A percentile compares a stretch with the other conserved stretches of the same genome.
Evolutionary conservation across 2,113 vertebrate species (phyloP).

Genomic region (Trichomycterus rosablanca): DNA sequence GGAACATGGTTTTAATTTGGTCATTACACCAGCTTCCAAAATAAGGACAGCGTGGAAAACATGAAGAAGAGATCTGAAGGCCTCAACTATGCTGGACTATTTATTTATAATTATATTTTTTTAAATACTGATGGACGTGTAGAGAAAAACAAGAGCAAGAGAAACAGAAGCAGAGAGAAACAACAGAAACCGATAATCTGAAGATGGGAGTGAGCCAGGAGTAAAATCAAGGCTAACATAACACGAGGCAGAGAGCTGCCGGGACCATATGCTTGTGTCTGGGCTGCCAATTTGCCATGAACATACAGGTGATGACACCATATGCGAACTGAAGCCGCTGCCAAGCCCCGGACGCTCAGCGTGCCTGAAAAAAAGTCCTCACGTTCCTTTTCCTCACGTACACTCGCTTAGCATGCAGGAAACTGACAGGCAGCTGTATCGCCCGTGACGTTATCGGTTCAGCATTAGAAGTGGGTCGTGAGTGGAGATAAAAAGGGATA

Average conservation of each 20-base stretch:
- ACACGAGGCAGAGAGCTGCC: conserved; percentile 41
- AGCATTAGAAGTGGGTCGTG: background rate
- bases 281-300: conserved; percentile 58
- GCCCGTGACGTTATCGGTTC: conserved; percentile 10
- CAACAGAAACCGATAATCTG: conserved; percentile 4
- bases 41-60: no score
- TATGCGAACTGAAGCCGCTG: conserved; percentile 59
- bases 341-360: conserved; percentile 43
- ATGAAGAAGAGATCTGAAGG: no score
- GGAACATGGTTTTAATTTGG: no score
- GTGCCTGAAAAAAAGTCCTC: conserved; percentile 29
- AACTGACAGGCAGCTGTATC: background rate
- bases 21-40: no score
- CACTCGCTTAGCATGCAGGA: background rate
- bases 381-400: conserved; percentile 16
- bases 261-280: conserved; percentile 58
- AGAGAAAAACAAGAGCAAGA: conserved; percentile 19
- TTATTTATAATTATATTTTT: no score
- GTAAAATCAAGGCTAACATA: conserved; percentile 42
- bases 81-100: no score
- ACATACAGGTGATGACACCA: conserved; percentile 68
- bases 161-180: background rate
- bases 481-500: background rate
- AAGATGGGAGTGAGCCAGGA: conserved; percentile 5
- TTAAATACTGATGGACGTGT: no score